A percentile compares a stretch with the other conserved stretches of the same genome.
Evolutionary conservation across 2,113 vertebrate genomes (phyloP).

Genomic region (Perca fluviatilis): DNA sequence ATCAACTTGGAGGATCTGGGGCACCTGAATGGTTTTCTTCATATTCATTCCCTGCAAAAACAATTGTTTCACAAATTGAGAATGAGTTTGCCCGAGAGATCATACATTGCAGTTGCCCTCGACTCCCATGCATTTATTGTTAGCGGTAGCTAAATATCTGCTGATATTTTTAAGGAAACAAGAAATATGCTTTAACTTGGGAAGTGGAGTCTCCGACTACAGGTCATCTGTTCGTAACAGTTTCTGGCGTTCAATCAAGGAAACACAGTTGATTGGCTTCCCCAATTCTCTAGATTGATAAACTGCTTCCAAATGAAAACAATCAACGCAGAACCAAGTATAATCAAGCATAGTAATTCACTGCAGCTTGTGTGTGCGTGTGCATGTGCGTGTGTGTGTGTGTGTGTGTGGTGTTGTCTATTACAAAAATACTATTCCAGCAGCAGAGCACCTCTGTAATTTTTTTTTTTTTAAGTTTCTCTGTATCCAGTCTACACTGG

Average conservation of each 20-base stretch:
- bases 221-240: constrained; percentile 46
- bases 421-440: constrained; percentile 36
- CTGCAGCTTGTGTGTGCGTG: constrained; percentile 36
- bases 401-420: constrained; percentile 21
- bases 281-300: constrained; percentile 58
- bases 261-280: constrained; percentile 63
- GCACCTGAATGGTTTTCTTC: neutral
- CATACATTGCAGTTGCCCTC: constrained; percentile 11
- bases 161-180: constrained; percentile 54
- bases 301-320: constrained; percentile 76
- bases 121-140: constrained; percentile 15
- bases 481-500: constrained; percentile 50
- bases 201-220: constrained; percentile 24
- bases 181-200: constrained; percentile 44
- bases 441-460: constrained; percentile 33
- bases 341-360: constrained; percentile 70
- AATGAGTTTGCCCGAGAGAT: neutral
- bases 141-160: constrained; percentile 43
- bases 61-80: neutral
- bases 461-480: constrained; percentile 60
- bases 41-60: neutral
- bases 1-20: neutral
- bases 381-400: constrained; percentile 34
- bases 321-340: constrained; percentile 71
- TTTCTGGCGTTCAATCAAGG: constrained; percentile 71